Evolutionary conservation across 2,888 invertebrate genomes (phyloP).

Genomic region (Orthosia gothica): DNA sequence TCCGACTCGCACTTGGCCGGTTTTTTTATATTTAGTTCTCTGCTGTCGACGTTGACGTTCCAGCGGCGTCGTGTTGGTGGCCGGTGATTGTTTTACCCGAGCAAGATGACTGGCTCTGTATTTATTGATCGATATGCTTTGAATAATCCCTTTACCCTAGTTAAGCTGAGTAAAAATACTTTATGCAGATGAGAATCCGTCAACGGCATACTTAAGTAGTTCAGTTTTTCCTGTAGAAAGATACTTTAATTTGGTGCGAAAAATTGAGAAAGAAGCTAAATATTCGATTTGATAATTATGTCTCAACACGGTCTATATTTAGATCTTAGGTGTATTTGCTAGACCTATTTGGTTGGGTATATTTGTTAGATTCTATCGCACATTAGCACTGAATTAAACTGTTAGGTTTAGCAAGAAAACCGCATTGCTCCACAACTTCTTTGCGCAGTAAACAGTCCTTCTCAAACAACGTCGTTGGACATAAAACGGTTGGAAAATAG

Average conservation of each 20-base stretch:
- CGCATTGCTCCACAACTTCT: constrained; percentile 19
- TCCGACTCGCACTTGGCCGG: too few relatives aligned
- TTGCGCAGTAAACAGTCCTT: constrained; percentile 28
- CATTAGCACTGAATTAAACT: too few relatives aligned
- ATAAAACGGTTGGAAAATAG: constrained; percentile 45
- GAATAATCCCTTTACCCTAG: constrained; percentile 19
- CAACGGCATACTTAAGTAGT: not conserved
- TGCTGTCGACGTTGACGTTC: not conserved
- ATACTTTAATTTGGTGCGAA: not conserved
- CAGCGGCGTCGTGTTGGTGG: not conserved
- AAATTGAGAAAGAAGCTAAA: not conserved
- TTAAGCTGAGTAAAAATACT: constrained; percentile 1
- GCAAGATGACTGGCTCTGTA: constrained; percentile 33
- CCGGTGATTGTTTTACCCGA: constrained; percentile 34
- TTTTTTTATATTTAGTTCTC: not conserved
- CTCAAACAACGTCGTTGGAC: constrained; percentile 46
- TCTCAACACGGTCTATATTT: not conserved
- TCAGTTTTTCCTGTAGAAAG: not conserved
- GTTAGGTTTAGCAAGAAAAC: constrained; percentile 9
- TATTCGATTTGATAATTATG: not conserved
- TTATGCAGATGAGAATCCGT: constrained; percentile 1
- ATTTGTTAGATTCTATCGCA: too few relatives aligned
- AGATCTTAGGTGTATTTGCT: not conserved
- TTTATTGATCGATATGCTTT: constrained; percentile 41
- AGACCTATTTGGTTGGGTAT: too few relatives aligned